Conservation (phyloP, 2,888 invertebrate genomes). For the Habrosyne pyritoides region DNA sequence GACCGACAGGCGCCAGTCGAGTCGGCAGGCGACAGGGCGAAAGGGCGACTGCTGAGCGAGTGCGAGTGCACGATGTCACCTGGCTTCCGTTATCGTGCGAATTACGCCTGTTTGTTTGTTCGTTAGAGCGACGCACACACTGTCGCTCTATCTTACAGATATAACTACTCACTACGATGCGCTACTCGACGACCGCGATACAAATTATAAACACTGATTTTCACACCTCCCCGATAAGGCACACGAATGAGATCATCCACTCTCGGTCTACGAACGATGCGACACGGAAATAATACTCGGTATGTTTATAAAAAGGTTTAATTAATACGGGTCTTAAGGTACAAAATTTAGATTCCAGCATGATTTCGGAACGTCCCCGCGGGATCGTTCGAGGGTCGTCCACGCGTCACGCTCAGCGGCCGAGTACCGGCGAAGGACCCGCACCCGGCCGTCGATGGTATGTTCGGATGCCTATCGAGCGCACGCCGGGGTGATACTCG, state of each 20-base stretch:
- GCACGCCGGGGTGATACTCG: not conserved
- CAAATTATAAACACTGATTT: conserved; percentile 30
- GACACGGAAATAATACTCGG: not conserved
- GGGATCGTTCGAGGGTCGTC: not conserved
- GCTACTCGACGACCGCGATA: not conserved
- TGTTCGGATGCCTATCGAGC: not conserved
- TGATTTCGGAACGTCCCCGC: not conserved
- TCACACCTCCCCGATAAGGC: conserved; percentile 30
- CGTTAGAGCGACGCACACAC: no score
- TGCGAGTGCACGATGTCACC: not conserved
- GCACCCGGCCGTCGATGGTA: no score
- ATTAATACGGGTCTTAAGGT: not conserved
- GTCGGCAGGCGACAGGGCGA: conserved; percentile 4
- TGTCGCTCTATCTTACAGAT: not conserved
- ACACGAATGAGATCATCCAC: conserved; percentile 21
- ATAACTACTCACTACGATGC: not conserved
- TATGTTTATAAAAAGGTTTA: not conserved
- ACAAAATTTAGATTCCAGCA: not conserved
- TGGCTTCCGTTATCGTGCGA: not conserved
- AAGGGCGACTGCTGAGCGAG: not conserved
- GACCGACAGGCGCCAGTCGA: no score
- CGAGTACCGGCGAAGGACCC: no score
- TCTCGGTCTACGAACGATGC: not conserved
- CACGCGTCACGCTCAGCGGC: not conserved
- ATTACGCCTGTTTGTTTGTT: not conserved